Evolutionary conservation across 1,140 invertebrate genomes (phyloP), one percentile per base, ranked within the genome.

Genomic region (Drosophila lacertosa): DNA sequence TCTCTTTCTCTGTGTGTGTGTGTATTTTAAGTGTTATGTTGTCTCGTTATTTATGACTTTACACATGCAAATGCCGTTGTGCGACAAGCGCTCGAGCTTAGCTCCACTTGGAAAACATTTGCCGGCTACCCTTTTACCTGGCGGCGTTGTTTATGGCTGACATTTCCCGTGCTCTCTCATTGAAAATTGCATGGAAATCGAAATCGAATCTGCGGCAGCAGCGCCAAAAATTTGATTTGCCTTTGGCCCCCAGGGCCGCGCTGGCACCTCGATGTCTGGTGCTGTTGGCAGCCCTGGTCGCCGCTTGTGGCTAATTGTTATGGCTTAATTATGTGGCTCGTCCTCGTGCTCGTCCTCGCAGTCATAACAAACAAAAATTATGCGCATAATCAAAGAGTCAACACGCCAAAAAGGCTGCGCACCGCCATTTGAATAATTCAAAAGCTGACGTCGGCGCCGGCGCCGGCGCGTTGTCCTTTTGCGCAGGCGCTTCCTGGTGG

Each of bases 31-130:
- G 82, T 86, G 77, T 88, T 86, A 84, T 84, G 81, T 86, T 86
- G 77, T 88, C 82, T 86, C 82, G 82, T 86, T 86, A 86, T 86
- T 86, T 86, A 86, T 86, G 82, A 86, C 82, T 86, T 86, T 86
- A 86, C 82, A 86, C 82, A 86, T 86, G 82, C 82, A 86, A 86
- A 86, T 86, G 78, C 42, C 62, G 63, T 39, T 66, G 77, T 74
- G 81, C 81, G 81, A 84, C 81, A 88, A 84, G 81, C 77, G 77
- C 73, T 74, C 54, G 60, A 74, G 82, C 80, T 84, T 81, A 81
- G 81, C 73, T 84, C 60, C 81, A 80, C 62, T 69, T 55, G 58
- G 50, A 35, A 53, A 60, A 59, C 45, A 60, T 62, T 65, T 39
- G 26, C 58, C 33, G 39, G 24, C 39, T 39, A 54, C 60, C 60